Percentiles rank a stretch among this genome's conserved stretches.
Evolutionary conservation across 2,797 vertebrate species (phyloP).

Genomic region (Pseudotriccus pelzelni): DNA sequence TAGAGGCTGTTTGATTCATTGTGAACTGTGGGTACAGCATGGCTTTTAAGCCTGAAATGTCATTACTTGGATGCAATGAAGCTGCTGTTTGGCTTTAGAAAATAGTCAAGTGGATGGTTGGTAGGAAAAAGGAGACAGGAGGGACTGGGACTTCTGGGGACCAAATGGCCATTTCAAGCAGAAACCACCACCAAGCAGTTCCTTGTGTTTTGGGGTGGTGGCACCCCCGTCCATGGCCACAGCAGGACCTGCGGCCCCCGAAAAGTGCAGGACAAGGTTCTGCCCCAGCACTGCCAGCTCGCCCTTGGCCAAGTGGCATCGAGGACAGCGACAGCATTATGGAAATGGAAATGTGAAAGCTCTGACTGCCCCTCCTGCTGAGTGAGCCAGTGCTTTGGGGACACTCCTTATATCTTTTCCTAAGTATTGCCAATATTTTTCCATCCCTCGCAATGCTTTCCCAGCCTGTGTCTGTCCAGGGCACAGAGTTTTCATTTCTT

Average conservation of each 20-base stretch:
- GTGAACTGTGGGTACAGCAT: not conserved
- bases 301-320: not conserved
- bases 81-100: not conserved
- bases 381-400: not conserved
- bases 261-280: not conserved
- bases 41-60: not conserved
- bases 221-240: no score
- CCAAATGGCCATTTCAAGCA: not conserved
- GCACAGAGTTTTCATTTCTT: constrained; percentile 40
- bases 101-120: not conserved
- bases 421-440: rapidly evolving
- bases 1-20: not conserved
- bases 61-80: not conserved
- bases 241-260: not conserved
- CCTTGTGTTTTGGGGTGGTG: not conserved
- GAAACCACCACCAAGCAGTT: rapidly evolving
- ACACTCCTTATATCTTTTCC: not conserved
- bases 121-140: not conserved
- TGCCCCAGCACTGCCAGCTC: not conserved
- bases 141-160: not conserved
- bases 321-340: rapidly evolving
- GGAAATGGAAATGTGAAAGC: not conserved
- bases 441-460: not conserved
- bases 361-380: not conserved
- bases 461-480: not conserved